These are phyloP conservation scores for Drosophila aldrichi DNA, from an alignment of 2,888 invertebrate genomes.

Conservation along the genomic window DNA sequence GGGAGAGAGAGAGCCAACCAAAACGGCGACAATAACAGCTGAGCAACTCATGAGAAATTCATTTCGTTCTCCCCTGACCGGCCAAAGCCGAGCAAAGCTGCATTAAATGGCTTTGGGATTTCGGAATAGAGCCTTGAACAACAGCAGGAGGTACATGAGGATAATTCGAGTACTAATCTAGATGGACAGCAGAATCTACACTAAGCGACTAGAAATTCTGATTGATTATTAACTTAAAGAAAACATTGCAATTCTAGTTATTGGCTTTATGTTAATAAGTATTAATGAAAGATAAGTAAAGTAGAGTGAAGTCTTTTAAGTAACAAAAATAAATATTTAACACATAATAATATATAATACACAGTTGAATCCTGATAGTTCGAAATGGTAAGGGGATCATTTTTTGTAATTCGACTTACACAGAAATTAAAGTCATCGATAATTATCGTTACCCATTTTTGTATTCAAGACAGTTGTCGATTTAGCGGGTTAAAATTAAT, in stretches of 20 bases:
- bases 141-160: slow-evolving; percentile 16
- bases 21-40: slow-evolving; percentile 51
- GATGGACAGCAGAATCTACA: not conserved
- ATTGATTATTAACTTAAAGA: not conserved
- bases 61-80: slow-evolving; percentile 66
- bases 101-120: slow-evolving; percentile 41
- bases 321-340: too few relatives aligned
- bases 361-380: too few relatives aligned
- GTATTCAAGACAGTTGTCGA: too few relatives aligned
- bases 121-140: slow-evolving; percentile 8
- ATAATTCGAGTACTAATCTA: slow-evolving; percentile 13
- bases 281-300: not conserved
- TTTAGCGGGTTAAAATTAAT: too few relatives aligned
- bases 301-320: not conserved
- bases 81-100: slow-evolving; percentile 24
- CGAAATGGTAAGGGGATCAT: too few relatives aligned
- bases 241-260: not conserved
- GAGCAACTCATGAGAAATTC: slow-evolving; percentile 74
- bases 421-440: too few relatives aligned
- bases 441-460: too few relatives aligned
- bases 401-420: too few relatives aligned
- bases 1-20: slow-evolving; percentile 25
- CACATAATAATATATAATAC: too few relatives aligned
- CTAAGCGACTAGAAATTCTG: not conserved
- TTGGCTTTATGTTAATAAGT: not conserved